phyloP scores from a whole-genome alignment of 1,140 invertebrate species.

The Megathymus violae region DNA sequence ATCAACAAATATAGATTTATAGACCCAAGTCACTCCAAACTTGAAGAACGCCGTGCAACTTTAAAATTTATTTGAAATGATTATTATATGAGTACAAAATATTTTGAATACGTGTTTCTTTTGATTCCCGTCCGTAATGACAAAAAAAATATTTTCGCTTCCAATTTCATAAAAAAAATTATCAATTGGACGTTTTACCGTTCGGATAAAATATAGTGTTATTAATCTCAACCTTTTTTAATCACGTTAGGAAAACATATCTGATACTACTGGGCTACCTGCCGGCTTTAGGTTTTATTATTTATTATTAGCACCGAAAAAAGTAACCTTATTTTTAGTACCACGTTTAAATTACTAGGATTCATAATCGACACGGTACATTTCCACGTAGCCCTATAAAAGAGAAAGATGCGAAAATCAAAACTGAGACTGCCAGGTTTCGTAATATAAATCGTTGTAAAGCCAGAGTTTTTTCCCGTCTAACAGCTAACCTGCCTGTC shows the following conservation, averaged over 20 bases:
- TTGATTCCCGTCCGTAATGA: no score
- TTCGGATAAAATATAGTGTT: no score
- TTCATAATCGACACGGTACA: conserved; percentile 17
- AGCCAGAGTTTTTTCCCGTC: not conserved
- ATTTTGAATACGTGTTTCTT: no score
- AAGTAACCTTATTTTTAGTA: not conserved
- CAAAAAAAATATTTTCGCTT: no score
- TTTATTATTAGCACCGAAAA: conserved; percentile 27
- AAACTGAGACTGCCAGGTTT: not conserved
- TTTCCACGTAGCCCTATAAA: not conserved
- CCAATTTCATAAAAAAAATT: no score
- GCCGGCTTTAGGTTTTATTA: conserved; percentile 1
- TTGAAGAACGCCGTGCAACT: conserved; percentile 34
- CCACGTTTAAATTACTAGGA: conserved; percentile 13
- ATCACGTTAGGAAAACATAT: not conserved
- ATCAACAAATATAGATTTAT: conserved; percentile 40
- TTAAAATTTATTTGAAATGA: conserved; percentile 29
- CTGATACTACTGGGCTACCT: conserved; percentile 2
- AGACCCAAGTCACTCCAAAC: conserved; percentile 31
- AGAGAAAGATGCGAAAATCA: not conserved
- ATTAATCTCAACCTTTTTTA: not conserved
- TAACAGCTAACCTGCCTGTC: no score
- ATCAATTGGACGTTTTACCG: no score
- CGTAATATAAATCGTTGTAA: conserved; percentile 23
- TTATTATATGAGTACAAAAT: conserved; percentile 28